phyloP scores from a whole-genome alignment of 2,113 vertebrate genomes.

The Urocolius indicus region DNA sequence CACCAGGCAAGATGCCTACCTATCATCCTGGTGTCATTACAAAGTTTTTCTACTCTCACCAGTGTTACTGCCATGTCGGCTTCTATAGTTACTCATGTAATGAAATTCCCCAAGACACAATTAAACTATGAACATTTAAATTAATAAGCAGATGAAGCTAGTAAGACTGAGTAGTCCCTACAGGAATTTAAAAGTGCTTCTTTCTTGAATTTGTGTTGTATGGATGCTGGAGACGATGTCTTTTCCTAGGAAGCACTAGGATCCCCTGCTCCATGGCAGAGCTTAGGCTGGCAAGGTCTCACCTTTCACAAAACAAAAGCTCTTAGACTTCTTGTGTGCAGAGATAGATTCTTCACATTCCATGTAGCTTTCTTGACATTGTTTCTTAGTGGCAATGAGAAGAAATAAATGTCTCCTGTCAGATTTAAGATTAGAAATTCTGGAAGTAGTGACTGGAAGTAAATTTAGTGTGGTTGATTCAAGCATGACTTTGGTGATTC shows the following conservation, averaged over 20 bases:
- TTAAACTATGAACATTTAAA: neutral
- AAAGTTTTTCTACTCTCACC: neutral
- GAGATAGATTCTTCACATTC: neutral
- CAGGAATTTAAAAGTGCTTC: neutral
- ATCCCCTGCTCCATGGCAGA: rapidly evolving
- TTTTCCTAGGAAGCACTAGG: neutral
- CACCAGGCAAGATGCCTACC: neutral
- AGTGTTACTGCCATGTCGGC: neutral
- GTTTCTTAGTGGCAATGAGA: neutral
- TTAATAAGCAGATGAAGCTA: neutral
- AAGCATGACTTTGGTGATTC: neutral
- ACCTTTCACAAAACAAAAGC: neutral
- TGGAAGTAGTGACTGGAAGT: neutral
- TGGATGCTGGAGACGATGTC: neutral
- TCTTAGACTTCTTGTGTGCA: neutral
- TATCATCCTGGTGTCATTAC: neutral
- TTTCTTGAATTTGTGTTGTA: neutral
- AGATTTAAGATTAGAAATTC: neutral
- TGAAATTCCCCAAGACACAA: neutral
- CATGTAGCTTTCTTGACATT: neutral
- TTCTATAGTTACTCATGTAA: neutral
- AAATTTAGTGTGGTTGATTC: neutral
- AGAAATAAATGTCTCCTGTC: neutral
- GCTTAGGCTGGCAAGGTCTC: neutral
- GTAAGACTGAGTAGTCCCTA: neutral